Base-by-base conservation (phyloP, 2,888 invertebrate species). In the Pheosia tremula region DNA sequence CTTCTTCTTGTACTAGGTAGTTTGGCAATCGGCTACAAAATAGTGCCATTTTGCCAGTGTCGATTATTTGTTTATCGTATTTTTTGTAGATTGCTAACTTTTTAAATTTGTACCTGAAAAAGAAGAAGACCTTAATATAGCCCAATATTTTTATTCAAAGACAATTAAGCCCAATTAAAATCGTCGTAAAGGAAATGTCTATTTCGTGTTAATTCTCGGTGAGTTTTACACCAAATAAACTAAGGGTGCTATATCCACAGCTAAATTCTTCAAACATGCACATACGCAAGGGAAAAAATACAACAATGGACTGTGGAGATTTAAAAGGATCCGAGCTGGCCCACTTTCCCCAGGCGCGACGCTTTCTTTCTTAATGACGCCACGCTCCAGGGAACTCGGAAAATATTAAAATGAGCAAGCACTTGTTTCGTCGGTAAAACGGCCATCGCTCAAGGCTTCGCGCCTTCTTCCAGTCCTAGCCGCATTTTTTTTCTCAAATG, bases 321-420 rank as follows among this genome's bases (percentile, higher is more conserved):
- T 89, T 82, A 75, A 82, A 86, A 87, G 88, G 87, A 85, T 83
- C 85, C 83, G 73, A 24, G 79, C 79, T 85, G 88, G 82, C 87
- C 90, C 85, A 89, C 81, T 90, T 89, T 87, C 78, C 78, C 78
- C 80, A 80, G 68, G 61, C 56, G 55, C 77, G 80, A 83, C 85
- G 83, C 82, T 85, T 90, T 89, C 86, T 88, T 89, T 86, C 87
- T 84, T 91, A 93, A 91, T 91, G 92, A 91, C 88, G 85, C 82
- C 79, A 79, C 75, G 79, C 74, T 84, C 77, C 83, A 82, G 81
- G 80, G 85, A 91, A 89, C 83, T 90, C 88, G 89, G 86, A 86
- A 24, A 90, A 90, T 92, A 93, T 93, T 93, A 93, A 93, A 93
- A 93, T 91, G 92, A 91, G 89, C 90, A 85, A 90, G 90, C 88